Evolutionary conservation across 1,140 invertebrate species (phyloP).

Genomic region (Drosophila ironensis): DNA sequence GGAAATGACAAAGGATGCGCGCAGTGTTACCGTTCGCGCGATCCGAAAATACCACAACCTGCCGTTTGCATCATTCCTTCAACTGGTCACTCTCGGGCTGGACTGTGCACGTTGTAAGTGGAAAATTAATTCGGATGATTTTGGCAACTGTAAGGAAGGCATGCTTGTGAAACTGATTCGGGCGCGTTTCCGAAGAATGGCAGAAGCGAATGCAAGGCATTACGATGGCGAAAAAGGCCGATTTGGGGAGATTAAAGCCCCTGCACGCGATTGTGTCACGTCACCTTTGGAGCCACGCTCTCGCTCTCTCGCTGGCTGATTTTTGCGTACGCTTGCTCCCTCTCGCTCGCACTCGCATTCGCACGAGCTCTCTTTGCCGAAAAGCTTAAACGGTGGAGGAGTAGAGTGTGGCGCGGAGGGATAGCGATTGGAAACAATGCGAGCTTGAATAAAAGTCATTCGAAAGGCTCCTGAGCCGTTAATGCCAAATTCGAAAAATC

Average conservation of each 20-base stretch:
- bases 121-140: conserved; percentile 48
- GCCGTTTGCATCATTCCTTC: too few species aligned
- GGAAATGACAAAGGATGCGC: too few species aligned
- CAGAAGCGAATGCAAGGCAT: conserved; percentile 1
- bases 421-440: conserved; percentile 38
- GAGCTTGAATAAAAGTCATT: too few species aligned
- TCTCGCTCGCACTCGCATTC: conserved; percentile 13
- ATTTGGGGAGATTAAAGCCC: conserved; percentile 17
- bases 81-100: too few species aligned
- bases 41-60: too few species aligned
- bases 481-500: conserved; percentile 23
- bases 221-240: neutral
- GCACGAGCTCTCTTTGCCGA: conserved; percentile 7
- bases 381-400: conserved; percentile 42
- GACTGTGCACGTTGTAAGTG: conserved; percentile 72
- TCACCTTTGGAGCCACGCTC: conserved; percentile 67
- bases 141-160: conserved; percentile 24
- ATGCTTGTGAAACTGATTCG: conserved; percentile 34
- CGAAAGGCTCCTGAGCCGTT: too few species aligned
- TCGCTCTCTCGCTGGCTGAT: conserved; percentile 32
- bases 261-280: conserved; percentile 61
- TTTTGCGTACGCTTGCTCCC: conserved; percentile 32
- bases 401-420: too few species aligned
- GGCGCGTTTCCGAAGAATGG: too few species aligned
- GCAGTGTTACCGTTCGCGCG: too few species aligned